Evolutionary conservation across 2,797 vertebrate genomes (phyloP), one percentile per base, ranked within the genome.

Genomic region (Gymnoscopelus microlampas): DNA sequence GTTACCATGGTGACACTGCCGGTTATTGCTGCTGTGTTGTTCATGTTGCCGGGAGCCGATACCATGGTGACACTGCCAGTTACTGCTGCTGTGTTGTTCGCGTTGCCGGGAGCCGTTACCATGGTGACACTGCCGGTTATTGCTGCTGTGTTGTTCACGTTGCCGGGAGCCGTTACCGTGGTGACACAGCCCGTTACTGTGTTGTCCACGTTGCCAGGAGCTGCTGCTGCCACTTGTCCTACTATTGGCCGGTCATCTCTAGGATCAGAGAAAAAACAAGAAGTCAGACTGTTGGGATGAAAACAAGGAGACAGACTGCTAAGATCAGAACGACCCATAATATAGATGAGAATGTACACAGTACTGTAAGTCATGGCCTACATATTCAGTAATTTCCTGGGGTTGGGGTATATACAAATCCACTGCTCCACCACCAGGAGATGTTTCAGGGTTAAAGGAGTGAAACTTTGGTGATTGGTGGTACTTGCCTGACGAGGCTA

Each of bases 191-290:
- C 15, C 15, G 4, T 29, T 35, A 5, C 26, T 14, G 0, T 61
- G 59, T n/a, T 5, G 7, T 23, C 57, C 29, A 11, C 49, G 58
- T 0, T 51, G 1, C 6, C 15, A 5, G 58, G 50, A 12, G 49
- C 19, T 23, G 59, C 39, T 5, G 53, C 39, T 5, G 53, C 2
- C 7, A 24, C 53, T 23, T 11, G 7, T 19, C n/a, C 19, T 24
- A 19, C 19, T 54, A 54, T 32, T 1, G 32, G 26, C 7, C 1
- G 67, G 1, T 29, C 0, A 1, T 72, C 63, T 53, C 87, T 89
- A 10, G 12, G 15, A 47, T 24, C 48, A 59, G 57, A 47, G 58
- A 62, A 60, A 64, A 54, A 68, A 19, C 5, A 9, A 60, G 2
- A 3, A 19, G 39, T 60, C 39, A 60, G 39, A 44, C 9, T 44